Base-by-base conservation (phyloP, 2,113 vertebrate species). In the Etheostoma cragini region DNA sequence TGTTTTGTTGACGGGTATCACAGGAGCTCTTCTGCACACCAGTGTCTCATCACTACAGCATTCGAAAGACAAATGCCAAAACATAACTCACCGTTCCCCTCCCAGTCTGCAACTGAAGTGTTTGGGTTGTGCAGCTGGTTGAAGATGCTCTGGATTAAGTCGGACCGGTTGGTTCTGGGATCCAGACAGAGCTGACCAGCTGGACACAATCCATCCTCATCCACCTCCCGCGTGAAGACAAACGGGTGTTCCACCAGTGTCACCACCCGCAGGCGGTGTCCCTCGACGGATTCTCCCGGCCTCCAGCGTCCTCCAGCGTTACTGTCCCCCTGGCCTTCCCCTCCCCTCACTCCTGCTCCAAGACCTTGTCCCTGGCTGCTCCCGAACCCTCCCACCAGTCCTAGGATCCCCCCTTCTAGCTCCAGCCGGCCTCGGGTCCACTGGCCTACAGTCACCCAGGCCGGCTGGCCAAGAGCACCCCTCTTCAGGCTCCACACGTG, bases 401-500 rank as follows among this genome's bases (percentile, higher is more conserved):
- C 97, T 83, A 98, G 92, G 52, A 96, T 94, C 52, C 95, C 94
- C 0, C 96, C 96, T 81, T 98, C 97, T 89, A 97, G 95, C 62
- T 96, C 91, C 88, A 99, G 94, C 74, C 89, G 95, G 6, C 97
- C 96, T 13, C 95, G 91, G 53, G 97, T 96, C 98, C 97, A 99
- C 82, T 96, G 97, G 58, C 96, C 98, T 52, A 98, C 92, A 5
- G 97, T 97, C 3, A 97, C 97, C 98, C 98, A 99, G 88, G 97
- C 97, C 0, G 95, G 97, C 77, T 98, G 98, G 50, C 97, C 98
- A 0, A 99, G 80, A 46, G 97, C 97, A 5, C 98, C 97, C 0
- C 97, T 95, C 86, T 99, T 98, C 61, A 99, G 95, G 87, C 96
- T 99, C 98, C 98, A 99, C 53, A 99, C 96, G 76, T 98, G 98